phyloP scores from a whole-genome alignment of 2,888 invertebrate genomes.

The Tinea semifulvella region DNA sequence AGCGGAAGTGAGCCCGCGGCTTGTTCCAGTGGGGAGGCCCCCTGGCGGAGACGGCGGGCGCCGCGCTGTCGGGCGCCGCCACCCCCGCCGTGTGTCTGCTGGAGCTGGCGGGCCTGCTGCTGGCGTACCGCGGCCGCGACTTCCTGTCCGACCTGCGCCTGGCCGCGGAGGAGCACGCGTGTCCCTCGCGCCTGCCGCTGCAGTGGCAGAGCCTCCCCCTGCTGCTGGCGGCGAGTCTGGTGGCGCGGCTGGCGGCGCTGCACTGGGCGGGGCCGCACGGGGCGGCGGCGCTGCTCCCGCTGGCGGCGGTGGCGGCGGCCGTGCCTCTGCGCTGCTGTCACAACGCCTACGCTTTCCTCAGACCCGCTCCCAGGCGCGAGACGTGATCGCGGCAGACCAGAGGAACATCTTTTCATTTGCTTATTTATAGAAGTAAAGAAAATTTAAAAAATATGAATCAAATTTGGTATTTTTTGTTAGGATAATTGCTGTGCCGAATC shows the following conservation, averaged over 20 bases:
- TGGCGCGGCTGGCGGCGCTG: conserved; percentile 30
- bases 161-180: conserved; percentile 46
- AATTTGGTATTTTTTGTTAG: too few relatives aligned
- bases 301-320: conserved; percentile 28
- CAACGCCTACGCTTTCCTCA: conserved; percentile 33
- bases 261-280: conserved; percentile 32
- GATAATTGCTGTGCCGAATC: too few relatives aligned
- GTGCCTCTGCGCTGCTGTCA: conserved; percentile 36
- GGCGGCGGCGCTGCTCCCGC: conserved; percentile 29
- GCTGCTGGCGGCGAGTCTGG: conserved; percentile 32
- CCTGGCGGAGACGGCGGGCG: conserved; percentile 42
- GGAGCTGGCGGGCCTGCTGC: conserved; percentile 39
- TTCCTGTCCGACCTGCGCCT: conserved; percentile 48
- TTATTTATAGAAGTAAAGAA: too few relatives aligned
- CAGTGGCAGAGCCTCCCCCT: conserved; percentile 47
- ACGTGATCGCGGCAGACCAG: too few relatives aligned
- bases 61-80: conserved; percentile 36
- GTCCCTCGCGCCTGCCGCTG: conserved; percentile 34
- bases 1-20: too few relatives aligned
- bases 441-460: too few relatives aligned
- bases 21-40: conserved; percentile 39
- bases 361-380: conserved; percentile 22
- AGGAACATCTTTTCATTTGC: too few relatives aligned
- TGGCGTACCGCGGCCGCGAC: conserved; percentile 42
- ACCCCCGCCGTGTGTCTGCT: conserved; percentile 36